Percentiles rank a stretch among this genome's conserved stretches.
These are phyloP conservation scores for Trichomalopsis sarcophagae DNA, from an alignment of 1,140 invertebrate genomes.

Conservation along the genomic window DNA sequence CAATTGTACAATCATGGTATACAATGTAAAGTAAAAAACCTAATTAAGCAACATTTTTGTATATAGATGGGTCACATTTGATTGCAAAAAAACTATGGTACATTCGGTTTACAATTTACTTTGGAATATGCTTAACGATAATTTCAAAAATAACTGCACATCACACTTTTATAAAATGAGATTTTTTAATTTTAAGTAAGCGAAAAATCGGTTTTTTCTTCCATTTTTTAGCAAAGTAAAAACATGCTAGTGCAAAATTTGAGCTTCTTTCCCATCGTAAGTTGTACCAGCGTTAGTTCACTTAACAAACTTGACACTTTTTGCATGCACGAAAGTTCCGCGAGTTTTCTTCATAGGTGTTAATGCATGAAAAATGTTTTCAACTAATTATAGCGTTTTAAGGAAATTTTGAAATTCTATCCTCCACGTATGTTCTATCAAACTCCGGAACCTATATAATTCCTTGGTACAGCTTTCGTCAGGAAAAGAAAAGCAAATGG, in stretches of 20 bases:
- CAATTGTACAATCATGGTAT: constrained; percentile 38
- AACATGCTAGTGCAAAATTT: neutral
- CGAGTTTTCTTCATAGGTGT: constrained; percentile 8
- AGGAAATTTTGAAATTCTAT: constrained; percentile 8
- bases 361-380: constrained; percentile 21
- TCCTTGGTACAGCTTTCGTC: constrained; percentile 4
- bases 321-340: neutral
- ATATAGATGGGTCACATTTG: constrained; percentile 20
- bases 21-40: constrained; percentile 28
- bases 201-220: neutral
- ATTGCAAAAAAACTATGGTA: constrained; percentile 14
- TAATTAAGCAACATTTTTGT: constrained; percentile 30
- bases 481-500: constrained; percentile 41
- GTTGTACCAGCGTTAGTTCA: constrained; percentile 6
- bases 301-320: neutral
- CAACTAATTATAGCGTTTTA: constrained; percentile 10
- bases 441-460: constrained; percentile 30
- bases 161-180: neutral
- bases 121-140: neutral
- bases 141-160: neutral
- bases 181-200: neutral
- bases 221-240: neutral
- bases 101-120: neutral
- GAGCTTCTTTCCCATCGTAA: neutral
- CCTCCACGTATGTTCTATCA: neutral